phyloP scores from a whole-genome alignment of 2,797 vertebrate genomes.

The Ctenochaetus hawaiiensis region DNA sequence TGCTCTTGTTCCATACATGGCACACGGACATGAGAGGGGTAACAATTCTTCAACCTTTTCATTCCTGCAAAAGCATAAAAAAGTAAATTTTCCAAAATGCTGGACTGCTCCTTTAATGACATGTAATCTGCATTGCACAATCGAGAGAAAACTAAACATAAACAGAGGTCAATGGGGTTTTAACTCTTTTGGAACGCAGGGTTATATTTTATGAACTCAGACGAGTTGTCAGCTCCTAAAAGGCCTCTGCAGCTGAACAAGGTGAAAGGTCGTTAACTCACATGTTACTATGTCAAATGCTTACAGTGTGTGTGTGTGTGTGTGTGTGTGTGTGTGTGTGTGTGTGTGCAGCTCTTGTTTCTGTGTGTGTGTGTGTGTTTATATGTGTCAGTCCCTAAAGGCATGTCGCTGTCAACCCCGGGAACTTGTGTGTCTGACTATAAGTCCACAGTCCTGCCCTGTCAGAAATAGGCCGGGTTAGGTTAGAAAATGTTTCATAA shows the following conservation, averaged over 20 bases:
- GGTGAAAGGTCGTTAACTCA: conserved; percentile 22
- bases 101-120: background rate
- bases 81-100: no score
- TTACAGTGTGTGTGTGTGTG: conserved; percentile 20
- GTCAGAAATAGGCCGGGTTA: conserved; percentile 85
- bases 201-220: background rate
- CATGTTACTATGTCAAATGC: conserved; percentile 8
- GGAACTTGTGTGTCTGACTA: conserved; percentile 70
- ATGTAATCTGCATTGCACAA: background rate
- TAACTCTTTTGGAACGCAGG: background rate
- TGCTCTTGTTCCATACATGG: background rate
- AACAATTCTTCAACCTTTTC: background rate
- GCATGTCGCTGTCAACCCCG: conserved; percentile 62
- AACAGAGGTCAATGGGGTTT: background rate
- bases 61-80: background rate
- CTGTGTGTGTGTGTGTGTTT: conserved; percentile 35
- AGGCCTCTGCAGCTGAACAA: conserved; percentile 23
- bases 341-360: conserved; percentile 26
- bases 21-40: background rate
- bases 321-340: conserved; percentile 20
- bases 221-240: conserved; percentile 1
- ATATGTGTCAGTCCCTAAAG: conserved; percentile 59
- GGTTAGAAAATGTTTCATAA: conserved; percentile 86
- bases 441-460: conserved; percentile 72
- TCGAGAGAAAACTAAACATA: background rate